Evolutionary conservation across 2,888 invertebrate species (phyloP), one percentile per base, ranked within the genome.

Genomic region (Lasioglossum calceatum): DNA sequence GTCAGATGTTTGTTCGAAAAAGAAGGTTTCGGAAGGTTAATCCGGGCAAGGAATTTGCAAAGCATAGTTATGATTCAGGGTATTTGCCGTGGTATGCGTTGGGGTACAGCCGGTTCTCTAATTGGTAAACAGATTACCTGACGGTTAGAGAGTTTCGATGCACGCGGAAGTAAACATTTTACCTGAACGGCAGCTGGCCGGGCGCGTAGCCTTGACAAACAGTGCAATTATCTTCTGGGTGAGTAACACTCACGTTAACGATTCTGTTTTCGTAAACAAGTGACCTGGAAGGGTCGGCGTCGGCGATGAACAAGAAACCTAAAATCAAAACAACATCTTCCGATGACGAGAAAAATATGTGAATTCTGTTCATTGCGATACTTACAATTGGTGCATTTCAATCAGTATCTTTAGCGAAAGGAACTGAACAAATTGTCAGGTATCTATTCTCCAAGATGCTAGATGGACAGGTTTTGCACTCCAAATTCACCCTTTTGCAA

Each of bases 81-180:
- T 23, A 61, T 32, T 32, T 32, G 1, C 8, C 4, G 44, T 32
- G 27, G 3, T 10, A 54, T 42, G 16, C 7, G 42, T 67, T 23
- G 32, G 14, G 10, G 58, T 42, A 8, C 39, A 19, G 16, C 0
- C 27, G 47, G 61, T 47, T 81, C 32, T 16, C 7, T 14, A 42
- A 50, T 32, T 50, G 32, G 73, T 58, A 83, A 86, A 81, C 78
- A 86, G 39, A 47, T 84, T 79, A 84, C 76, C 81, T 73, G 87
- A 64, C 27, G 27, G 61, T 83, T 32, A 77, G 61, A 27, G 4
- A 27, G 36, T 36, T 19, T 42, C 42, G n/a, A 36, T 44, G 42
- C 72, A 36, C 19, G 10, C 2, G 67, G 5, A 64, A 42, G 54
- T 58, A 82, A 86, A 86, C 73, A 87, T 54, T 81, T 86, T 87